Evolutionary conservation across 2,113 vertebrate genomes (phyloP).

Genomic region (Acrocephalus arundinaceus): DNA sequence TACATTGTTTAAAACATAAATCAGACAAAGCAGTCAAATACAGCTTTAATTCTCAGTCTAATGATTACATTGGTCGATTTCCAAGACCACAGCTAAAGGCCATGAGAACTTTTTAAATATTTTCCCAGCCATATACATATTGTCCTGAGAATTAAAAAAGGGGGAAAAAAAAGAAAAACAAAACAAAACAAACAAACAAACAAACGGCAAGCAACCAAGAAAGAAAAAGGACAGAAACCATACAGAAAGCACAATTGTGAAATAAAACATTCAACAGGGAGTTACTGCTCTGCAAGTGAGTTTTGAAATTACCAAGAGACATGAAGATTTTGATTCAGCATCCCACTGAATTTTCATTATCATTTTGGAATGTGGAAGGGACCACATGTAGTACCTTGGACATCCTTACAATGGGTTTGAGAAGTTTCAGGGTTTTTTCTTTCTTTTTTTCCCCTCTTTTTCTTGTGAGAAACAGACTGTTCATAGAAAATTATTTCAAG

Average conservation of each 20-base stretch:
- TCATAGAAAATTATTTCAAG: conserved; percentile 10
- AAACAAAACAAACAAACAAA: background rate
- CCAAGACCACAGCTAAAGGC: conserved; percentile 45
- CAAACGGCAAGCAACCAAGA: background rate
- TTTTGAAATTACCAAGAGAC: background rate
- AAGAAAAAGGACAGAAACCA: background rate
- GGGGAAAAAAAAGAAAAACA: background rate
- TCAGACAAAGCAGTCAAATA: background rate
- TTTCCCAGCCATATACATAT: conserved; percentile 23
- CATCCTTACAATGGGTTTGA: background rate
- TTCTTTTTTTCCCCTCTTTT: background rate
- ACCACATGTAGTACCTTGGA: background rate
- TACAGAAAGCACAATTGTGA: background rate
- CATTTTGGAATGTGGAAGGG: background rate
- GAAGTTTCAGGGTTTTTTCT: background rate
- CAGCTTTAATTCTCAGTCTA: conserved; percentile 27
- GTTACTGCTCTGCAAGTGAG: background rate
- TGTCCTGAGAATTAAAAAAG: background rate
- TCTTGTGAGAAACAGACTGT: background rate
- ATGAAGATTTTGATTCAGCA: background rate
- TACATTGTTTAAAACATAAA: conserved; percentile 6
- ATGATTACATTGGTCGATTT: conserved; percentile 44
- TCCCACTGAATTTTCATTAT: background rate
- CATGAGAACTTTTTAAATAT: conserved; percentile 37
- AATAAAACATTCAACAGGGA: background rate